These are phyloP conservation scores for Bucorvus abyssinicus DNA, from an alignment of 2,797 vertebrate genomes.

Conservation along the genomic window DNA sequence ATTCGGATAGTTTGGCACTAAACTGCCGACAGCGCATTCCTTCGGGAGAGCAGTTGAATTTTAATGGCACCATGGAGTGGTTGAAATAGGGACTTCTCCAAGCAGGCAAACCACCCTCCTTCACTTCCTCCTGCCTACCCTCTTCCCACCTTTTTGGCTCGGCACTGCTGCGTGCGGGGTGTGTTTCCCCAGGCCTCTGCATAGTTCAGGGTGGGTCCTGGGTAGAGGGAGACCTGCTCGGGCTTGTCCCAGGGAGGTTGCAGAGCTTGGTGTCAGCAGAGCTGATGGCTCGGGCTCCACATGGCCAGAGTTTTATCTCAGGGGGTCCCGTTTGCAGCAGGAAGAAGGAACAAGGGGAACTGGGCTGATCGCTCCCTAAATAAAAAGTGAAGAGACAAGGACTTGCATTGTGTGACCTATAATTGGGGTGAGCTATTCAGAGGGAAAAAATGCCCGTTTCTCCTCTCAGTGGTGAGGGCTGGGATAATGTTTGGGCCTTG, in stretches of 20 bases:
- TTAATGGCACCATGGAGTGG: neutral
- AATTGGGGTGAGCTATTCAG: neutral
- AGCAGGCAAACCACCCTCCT: neutral
- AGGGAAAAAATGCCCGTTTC: neutral
- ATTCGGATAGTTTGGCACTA: neutral
- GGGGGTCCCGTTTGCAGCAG: neutral
- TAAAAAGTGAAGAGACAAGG: neutral
- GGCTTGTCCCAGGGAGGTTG: slow-evolving; percentile 16
- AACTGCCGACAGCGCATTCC: neutral
- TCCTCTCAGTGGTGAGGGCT: neutral
- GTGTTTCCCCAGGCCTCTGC: neutral
- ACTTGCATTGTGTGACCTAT: neutral
- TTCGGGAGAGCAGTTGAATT: neutral
- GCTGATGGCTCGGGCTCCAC: neutral
- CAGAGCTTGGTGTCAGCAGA: neutral
- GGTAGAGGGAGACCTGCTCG: neutral
- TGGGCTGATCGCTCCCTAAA: neutral
- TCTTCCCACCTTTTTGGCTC: neutral
- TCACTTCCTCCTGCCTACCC: neutral
- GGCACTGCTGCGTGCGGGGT: neutral
- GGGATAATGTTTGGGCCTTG: neutral
- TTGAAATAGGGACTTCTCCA: neutral
- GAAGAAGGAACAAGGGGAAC: neutral
- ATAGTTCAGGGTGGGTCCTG: neutral
- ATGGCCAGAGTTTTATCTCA: neutral